Percentiles rank a stretch among this genome's conserved stretches.
These are phyloP conservation scores for Chromis chromis DNA, from an alignment of 2,797 vertebrate genomes.

Conservation along the genomic window DNA sequence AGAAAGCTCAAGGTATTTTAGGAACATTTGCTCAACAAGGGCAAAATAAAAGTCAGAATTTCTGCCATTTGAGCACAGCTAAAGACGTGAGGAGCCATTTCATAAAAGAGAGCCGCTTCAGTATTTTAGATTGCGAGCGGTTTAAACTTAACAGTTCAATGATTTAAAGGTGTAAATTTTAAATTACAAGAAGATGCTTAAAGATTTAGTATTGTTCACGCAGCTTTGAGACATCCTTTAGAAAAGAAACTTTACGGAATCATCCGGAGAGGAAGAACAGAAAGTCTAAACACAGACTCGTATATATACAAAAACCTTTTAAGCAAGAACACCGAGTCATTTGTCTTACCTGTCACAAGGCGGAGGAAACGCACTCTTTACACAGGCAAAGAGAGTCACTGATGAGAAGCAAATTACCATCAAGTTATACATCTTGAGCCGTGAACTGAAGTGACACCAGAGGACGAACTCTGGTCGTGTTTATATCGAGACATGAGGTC, in stretches of 20 bases:
- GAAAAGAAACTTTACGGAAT: not conserved
- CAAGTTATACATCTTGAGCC: conserved; percentile 4
- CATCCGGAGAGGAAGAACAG: not conserved
- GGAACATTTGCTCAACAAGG: not conserved
- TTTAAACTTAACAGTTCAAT: not conserved
- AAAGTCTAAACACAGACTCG: not conserved
- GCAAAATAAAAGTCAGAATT: not conserved
- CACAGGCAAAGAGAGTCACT: conserved; percentile 11
- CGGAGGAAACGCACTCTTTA: conserved; percentile 52
- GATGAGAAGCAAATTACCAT: not conserved
- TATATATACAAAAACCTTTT: not conserved
- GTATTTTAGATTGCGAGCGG: not conserved
- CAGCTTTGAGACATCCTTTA: not conserved
- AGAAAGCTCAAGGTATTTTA: not conserved
- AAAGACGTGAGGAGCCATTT: not conserved
- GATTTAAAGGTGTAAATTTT: not conserved
- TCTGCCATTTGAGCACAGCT: no score
- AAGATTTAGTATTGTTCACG: no score
- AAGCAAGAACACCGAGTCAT: not conserved
- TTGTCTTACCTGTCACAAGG: conserved; percentile 86
- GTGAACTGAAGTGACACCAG: not conserved
- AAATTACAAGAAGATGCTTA: not conserved
- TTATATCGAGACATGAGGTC: not conserved
- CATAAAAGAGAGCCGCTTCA: not conserved
- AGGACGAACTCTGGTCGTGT: not conserved